Percentiles rank a stretch among this genome's conserved stretches.
phyloP scores from a whole-genome alignment of 2,113 vertebrate genomes.

The Oceanodroma tethys region DNA sequence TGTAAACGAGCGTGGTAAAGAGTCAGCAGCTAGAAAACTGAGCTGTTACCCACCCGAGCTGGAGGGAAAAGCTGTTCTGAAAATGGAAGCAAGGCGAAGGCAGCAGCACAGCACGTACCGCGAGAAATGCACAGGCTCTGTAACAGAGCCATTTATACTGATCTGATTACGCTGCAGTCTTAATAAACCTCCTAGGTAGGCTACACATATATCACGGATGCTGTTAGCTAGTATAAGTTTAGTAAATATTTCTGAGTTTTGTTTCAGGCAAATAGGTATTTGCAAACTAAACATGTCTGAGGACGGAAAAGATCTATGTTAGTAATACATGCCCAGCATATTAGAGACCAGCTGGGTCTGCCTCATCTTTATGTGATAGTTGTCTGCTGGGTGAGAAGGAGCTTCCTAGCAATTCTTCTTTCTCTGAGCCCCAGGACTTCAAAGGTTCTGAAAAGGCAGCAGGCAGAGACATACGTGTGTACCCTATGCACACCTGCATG shows the following conservation, averaged over 20 bases:
- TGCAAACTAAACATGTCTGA: not conserved
- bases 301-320: not conserved
- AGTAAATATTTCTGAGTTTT: not conserved
- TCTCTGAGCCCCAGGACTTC: not conserved
- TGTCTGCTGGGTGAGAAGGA: not conserved
- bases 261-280: not conserved
- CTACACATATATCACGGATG: not conserved
- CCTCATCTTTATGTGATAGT: not conserved
- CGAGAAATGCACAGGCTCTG: fast-evolving
- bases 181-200: not conserved
- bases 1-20: not conserved
- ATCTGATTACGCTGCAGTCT: not conserved
- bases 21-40: not conserved
- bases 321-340: not conserved
- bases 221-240: not conserved
- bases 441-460: not conserved
- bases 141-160: not conserved
- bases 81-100: not conserved
- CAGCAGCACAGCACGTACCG: not conserved
- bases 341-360: not conserved
- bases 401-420: not conserved
- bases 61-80: not conserved
- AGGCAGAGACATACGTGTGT: not conserved
- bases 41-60: not conserved
- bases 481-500: not conserved